Conservation (phyloP, 2,113 vertebrate genomes). For the Uropsilus gracilis region DNA sequence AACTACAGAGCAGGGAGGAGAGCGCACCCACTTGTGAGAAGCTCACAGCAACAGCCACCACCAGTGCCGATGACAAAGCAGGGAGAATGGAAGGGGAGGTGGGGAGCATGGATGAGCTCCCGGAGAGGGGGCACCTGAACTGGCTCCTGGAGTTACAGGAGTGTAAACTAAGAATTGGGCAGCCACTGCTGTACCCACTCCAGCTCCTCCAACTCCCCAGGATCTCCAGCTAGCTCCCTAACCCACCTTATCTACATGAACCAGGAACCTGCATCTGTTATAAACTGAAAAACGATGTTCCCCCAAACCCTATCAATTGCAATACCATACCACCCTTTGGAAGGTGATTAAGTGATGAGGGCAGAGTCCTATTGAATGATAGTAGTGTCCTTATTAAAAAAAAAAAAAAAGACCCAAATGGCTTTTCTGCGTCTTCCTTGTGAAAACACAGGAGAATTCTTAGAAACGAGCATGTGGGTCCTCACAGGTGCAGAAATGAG, state of each 20-base stretch:
- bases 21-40: not conserved
- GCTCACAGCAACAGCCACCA: not conserved
- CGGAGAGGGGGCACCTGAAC: not conserved
- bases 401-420: not conserved
- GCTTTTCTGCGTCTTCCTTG: not conserved
- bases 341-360: not conserved
- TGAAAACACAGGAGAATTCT: not conserved
- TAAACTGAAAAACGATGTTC: not conserved
- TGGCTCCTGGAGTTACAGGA: not conserved
- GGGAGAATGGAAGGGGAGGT: not conserved
- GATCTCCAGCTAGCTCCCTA: not conserved
- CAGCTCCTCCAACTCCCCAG: not conserved
- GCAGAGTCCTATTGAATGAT: not conserved
- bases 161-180: no score
- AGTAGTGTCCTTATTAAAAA: not conserved
- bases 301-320: not conserved
- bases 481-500: not conserved
- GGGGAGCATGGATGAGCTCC: not conserved
- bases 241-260: not conserved
- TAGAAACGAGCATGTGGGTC: not conserved
- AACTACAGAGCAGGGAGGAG: not conserved
- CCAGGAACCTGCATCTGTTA: not conserved
- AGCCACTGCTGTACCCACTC: no score
- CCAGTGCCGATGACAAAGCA: not conserved
- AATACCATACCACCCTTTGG: not conserved